Conservation (phyloP, 2,797 vertebrate genomes). For the Hozukius guyotensis region DNA sequence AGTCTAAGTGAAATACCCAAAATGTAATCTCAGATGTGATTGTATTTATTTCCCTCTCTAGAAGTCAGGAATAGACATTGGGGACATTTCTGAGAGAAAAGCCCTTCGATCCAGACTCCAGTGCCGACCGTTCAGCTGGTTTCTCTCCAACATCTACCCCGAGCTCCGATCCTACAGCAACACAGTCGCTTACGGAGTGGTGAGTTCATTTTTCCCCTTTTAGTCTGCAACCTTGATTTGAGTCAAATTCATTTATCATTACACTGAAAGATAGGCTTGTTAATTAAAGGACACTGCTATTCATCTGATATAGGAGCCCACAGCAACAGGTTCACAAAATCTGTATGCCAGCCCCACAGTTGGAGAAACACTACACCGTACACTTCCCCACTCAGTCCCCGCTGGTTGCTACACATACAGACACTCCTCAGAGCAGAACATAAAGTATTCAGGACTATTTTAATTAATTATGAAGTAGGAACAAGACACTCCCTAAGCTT, state of each 20-base stretch:
- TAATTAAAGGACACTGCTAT: background rate
- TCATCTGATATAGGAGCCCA: background rate
- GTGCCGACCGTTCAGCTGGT: constrained; percentile 96
- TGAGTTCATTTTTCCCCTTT: constrained; percentile 73
- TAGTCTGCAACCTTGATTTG: background rate
- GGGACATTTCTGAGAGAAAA: constrained; percentile 90
- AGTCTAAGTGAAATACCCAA: background rate
- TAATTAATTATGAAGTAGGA: constrained; percentile 29
- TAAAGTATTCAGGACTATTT: constrained; percentile 34
- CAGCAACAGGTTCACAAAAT: background rate
- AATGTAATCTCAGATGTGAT: background rate
- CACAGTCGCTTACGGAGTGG: constrained; percentile 92
- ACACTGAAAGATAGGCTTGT: background rate
- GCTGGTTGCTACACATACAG: background rate
- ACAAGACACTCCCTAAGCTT: constrained; percentile 22
- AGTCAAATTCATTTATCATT: background rate
- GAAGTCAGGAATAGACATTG: constrained; percentile 95
- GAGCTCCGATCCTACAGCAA: constrained; percentile 94
- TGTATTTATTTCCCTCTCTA: constrained; percentile 54
- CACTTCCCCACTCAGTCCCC: background rate
- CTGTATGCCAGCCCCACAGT: background rate
- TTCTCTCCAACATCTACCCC: constrained; percentile 93
- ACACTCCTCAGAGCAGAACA: constrained; percentile 4
- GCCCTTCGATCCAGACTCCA: constrained; percentile 90
- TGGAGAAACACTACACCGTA: background rate